phyloP scores from a whole-genome alignment of 2,797 vertebrate species.

The Cynopterus sphinx region DNA sequence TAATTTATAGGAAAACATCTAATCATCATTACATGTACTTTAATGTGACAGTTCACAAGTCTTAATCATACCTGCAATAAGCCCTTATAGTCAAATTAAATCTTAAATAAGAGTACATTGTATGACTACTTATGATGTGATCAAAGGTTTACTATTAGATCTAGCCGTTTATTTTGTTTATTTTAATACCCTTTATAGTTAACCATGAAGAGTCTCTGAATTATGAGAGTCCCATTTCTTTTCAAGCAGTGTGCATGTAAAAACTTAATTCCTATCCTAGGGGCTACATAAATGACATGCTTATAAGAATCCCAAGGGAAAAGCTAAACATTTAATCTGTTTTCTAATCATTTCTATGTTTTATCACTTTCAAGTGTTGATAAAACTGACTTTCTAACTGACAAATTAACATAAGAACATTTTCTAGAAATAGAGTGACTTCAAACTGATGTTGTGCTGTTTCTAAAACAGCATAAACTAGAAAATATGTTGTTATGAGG shows the following conservation, averaged over 20 bases:
- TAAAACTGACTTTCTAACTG: conserved; percentile 38
- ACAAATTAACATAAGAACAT: conserved; percentile 11
- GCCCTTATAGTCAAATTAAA: conserved; percentile 56
- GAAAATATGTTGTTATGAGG: background rate
- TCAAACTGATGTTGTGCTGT: background rate
- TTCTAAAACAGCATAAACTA: conserved; percentile 9
- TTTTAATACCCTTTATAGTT: conserved; percentile 3
- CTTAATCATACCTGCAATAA: background rate
- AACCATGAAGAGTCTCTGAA: conserved; percentile 37
- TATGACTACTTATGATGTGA: background rate
- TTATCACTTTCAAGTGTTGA: conserved; percentile 17
- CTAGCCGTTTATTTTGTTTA: conserved; percentile 41
- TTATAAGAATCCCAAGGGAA: background rate
- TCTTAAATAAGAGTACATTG: conserved; percentile 6
- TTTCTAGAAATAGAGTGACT: conserved; percentile 7
- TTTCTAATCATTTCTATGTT: background rate
- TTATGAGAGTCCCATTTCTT: background rate
- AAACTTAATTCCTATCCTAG: background rate
- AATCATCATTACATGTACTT: background rate
- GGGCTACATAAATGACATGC: background rate
- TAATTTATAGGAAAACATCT: background rate
- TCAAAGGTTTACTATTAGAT: conserved; percentile 19
- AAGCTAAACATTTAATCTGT: conserved; percentile 18
- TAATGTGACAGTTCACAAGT: background rate
- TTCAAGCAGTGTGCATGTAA: background rate